phyloP scores from a whole-genome alignment of 2,113 vertebrate genomes.

The Dermatemys mawii region DNA sequence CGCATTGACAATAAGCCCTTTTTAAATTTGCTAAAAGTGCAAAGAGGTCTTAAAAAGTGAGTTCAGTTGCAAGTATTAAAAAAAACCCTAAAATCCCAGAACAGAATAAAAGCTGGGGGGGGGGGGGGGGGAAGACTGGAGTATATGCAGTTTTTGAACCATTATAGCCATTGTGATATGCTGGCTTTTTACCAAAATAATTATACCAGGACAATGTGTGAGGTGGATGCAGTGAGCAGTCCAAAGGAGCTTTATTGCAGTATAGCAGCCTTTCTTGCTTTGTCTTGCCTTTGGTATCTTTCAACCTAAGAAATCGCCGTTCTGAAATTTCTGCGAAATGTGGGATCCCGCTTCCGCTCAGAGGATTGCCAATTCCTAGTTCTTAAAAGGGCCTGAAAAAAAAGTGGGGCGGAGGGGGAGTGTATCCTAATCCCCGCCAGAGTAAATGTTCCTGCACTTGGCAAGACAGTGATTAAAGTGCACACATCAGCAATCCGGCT shows the following conservation, averaged over 20 bases:
- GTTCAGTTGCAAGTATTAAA: background rate
- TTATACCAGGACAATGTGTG: background rate
- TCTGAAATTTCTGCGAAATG: background rate
- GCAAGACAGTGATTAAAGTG: background rate
- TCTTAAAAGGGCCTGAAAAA: background rate
- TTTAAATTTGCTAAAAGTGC: no score
- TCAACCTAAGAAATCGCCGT: background rate
- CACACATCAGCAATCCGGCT: background rate
- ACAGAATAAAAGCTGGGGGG: accelerated
- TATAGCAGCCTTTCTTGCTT: background rate
- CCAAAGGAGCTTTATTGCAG: background rate
- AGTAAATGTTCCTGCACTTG: background rate
- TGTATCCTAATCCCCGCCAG: background rate
- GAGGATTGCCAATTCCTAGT: background rate
- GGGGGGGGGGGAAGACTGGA: no score
- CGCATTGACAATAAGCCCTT: no score
- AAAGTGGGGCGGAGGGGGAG: background rate
- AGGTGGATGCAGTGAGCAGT: background rate
- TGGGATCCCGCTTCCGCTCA: background rate
- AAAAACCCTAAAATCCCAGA: background rate
- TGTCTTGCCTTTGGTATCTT: background rate
- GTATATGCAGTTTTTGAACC: background rate
- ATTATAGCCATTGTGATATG: background rate
- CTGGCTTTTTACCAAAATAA: background rate
- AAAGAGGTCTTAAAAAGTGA: background rate